These are phyloP conservation scores for Pipistrellus pipistrellus DNA, from an alignment of 2,797 vertebrate species.

Conservation along the genomic window DNA sequence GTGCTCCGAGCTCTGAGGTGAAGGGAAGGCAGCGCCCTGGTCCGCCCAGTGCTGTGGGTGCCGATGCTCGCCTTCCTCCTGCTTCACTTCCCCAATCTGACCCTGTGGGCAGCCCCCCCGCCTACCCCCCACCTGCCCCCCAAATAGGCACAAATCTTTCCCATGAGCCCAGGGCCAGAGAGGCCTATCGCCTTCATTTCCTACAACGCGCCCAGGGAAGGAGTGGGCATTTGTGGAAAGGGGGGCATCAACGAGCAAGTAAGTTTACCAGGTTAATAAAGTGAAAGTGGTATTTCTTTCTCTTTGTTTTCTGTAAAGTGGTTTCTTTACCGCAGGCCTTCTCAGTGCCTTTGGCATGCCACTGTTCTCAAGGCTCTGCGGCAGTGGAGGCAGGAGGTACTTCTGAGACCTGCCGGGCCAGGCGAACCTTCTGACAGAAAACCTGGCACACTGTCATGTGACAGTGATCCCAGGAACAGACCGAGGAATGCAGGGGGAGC, in stretches of 20 bases:
- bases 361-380: not conserved
- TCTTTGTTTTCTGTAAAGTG: too few species aligned
- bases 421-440: not conserved
- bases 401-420: not conserved
- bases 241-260: not conserved
- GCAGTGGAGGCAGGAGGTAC: not conserved
- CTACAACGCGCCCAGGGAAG: not conserved
- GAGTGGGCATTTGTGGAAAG: not conserved
- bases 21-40: not conserved
- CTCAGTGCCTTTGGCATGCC: not conserved
- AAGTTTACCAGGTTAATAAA: not conserved
- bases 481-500: not conserved
- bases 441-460: not conserved
- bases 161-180: not conserved
- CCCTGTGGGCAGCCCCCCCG: too few species aligned
- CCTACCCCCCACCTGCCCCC: too few species aligned
- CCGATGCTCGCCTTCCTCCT: not conserved
- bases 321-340: not conserved
- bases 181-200: not conserved
- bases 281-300: too few species aligned
- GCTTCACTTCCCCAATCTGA: not conserved
- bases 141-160: not conserved
- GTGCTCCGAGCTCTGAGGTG: not conserved
- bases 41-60: accelerated
- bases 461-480: not conserved